These are phyloP conservation scores for Drosophila planitibia DNA, from an alignment of 2,888 invertebrate species.

Conservation along the genomic window DNA sequence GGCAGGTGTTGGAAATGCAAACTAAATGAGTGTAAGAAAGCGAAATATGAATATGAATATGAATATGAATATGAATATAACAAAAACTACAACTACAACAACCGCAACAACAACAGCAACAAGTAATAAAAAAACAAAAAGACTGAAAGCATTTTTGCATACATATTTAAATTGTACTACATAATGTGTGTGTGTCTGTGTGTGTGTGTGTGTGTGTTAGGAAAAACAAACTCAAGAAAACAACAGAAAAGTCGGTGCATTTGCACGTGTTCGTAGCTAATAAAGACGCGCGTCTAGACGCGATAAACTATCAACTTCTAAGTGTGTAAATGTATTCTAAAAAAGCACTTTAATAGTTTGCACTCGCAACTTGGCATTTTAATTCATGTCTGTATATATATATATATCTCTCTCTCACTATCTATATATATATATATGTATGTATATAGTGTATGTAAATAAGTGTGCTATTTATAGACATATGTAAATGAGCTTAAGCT, in stretches of 20 bases:
- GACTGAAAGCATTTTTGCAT: slow-evolving; percentile 30
- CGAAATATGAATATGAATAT: slow-evolving; percentile 16
- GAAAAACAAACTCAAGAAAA: not conserved
- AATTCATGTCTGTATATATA: slow-evolving; percentile 22
- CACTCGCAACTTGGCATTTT: slow-evolving; percentile 27
- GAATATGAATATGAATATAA: slow-evolving; percentile 2
- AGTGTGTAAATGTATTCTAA: slow-evolving; percentile 6
- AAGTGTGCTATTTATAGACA: not conserved
- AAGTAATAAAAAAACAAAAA: slow-evolving; percentile 9
- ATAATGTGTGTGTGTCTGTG: not conserved
- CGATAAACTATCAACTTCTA: slow-evolving; percentile 67
- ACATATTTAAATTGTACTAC: not conserved
- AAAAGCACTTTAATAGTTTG: slow-evolving; percentile 5
- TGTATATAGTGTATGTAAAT: not conserved
- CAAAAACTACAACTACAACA: not conserved
- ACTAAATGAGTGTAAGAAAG: slow-evolving; percentile 46
- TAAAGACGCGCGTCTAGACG: slow-evolving; percentile 70
- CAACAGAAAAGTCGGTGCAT: slow-evolving; percentile 6
- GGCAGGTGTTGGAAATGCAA: slow-evolving; percentile 72
- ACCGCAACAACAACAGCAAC: not conserved
- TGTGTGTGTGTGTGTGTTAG: not conserved
- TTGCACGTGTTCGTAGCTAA: slow-evolving; percentile 47
- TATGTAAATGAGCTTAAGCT: not conserved
- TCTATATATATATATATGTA: not conserved
- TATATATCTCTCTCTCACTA: not conserved